phyloP scores from a whole-genome alignment of 2,888 invertebrate species.

The Acrobasis suavella region DNA sequence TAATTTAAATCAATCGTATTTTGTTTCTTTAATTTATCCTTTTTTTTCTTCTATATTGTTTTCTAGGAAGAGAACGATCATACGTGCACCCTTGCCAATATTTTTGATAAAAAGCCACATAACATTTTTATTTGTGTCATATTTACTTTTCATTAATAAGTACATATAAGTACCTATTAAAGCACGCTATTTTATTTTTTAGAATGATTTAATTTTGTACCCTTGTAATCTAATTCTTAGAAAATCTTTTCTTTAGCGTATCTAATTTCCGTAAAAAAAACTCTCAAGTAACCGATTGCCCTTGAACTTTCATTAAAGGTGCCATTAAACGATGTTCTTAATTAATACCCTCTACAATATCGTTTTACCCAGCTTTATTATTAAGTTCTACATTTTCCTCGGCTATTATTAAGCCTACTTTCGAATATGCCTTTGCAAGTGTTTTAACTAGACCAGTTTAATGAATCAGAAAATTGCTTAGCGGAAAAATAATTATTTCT shows the following conservation, averaged over 20 bases:
- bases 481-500: conserved; percentile 24
- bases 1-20: not conserved
- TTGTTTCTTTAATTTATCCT: not conserved
- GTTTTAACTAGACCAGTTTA: not conserved
- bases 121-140: no score
- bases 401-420: not conserved
- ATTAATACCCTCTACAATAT: no score
- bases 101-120: no score
- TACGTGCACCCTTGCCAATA: no score
- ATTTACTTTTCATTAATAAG: no score
- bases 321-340: not conserved
- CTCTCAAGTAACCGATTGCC: not conserved
- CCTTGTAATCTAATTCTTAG: not conserved
- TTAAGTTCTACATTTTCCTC: not conserved
- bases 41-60: not conserved
- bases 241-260: not conserved
- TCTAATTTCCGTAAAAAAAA: not conserved
- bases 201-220: not conserved
- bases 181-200: no score
- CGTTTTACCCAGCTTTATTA: no score
- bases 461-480: conserved; percentile 2
- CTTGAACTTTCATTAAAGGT: not conserved
- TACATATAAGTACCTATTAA: no score
- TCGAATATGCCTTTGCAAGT: not conserved
- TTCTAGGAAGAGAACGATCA: no score